phyloP scores from a whole-genome alignment of 2,113 vertebrate species.

The Xenopus tropicalis region UCB_Xtro_10.0 CM004450.2:92887001-92887500 shows the following conservation, averaged over 20 bases:
- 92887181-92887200: background rate
- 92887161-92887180: background rate
- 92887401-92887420: too few relatives aligned
- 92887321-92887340: background rate
- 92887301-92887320: too few relatives aligned
- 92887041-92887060: background rate
- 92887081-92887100: background rate
- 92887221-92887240: background rate
- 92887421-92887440: too few relatives aligned
- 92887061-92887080: background rate
- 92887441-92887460: too few relatives aligned
- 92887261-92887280: background rate
- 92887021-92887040: background rate
- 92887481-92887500: too few relatives aligned
- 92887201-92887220: background rate
- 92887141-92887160: background rate
- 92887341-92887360: background rate
- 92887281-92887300: too few relatives aligned
- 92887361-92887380: too few relatives aligned
- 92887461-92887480: too few relatives aligned
- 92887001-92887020: background rate
- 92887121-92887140: conserved; percentile 1
- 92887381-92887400: too few relatives aligned
- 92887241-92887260: background rate
- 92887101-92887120: conserved; percentile 10